A percentile compares a stretch with the other conserved stretches of the same genome.
Conservation (phyloP, 2,888 invertebrate genomes). For the Allygus modestus region DNA sequence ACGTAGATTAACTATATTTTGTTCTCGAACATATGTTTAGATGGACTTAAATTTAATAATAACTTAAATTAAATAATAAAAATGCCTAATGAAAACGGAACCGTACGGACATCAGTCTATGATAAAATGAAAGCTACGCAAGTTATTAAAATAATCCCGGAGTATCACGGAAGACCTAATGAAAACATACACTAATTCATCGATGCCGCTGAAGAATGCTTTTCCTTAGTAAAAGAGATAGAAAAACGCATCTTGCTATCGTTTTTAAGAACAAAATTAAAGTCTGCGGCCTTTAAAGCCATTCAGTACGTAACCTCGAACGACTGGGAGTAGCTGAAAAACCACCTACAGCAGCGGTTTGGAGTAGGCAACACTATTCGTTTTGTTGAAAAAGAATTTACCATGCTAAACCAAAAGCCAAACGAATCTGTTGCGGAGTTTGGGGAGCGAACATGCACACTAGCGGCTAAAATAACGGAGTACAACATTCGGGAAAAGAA, state of each 20-base stretch:
- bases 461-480: constrained; percentile 46
- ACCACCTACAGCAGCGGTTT: constrained; percentile 27
- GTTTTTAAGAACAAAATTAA: constrained; percentile 33
- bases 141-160: constrained; percentile 28
- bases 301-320: constrained; percentile 16
- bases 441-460: constrained; percentile 20
- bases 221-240: background rate
- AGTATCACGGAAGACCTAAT: background rate
- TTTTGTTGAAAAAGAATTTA: constrained; percentile 43
- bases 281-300: constrained; percentile 28
- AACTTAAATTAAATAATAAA: background rate
- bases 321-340: constrained; percentile 28
- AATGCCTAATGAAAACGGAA: background rate
- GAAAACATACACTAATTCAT: constrained; percentile 37
- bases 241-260: constrained; percentile 14
- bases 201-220: constrained; percentile 5
- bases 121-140: background rate
- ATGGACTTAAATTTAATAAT: background rate
- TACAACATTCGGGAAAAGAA: constrained; percentile 44
- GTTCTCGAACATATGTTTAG: too few relatives aligned
- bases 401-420: constrained; percentile 2
- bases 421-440: constrained; percentile 35
- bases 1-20: too few relatives aligned
- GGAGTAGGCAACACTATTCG: constrained; percentile 38
- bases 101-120: background rate